Evolutionary conservation across 1,140 invertebrate genomes (phyloP).

Genomic region (Ylistrum balloti): DNA sequence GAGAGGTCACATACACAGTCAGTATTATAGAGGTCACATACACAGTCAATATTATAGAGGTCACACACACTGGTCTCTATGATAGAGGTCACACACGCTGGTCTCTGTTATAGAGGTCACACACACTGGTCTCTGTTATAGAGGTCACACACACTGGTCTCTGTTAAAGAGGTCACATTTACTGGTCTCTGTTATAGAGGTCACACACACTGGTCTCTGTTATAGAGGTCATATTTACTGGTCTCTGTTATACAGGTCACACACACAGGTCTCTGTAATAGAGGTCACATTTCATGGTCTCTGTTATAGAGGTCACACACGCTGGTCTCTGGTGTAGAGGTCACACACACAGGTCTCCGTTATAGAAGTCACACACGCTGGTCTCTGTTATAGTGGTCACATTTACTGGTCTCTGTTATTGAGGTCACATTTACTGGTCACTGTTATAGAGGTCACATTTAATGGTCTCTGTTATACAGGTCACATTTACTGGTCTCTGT

Average conservation of each 20-base stretch:
- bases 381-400: not conserved
- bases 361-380: not conserved
- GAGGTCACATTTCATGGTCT: not conserved
- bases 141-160: no score
- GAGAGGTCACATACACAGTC: no score
- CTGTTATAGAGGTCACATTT: not conserved
- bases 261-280: not conserved
- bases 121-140: no score
- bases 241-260: not conserved
- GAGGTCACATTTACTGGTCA: not conserved
- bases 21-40: no score
- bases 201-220: not conserved
- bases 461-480: not conserved
- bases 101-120: no score
- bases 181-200: not conserved
- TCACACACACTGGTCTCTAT: no score
- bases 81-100: no score
- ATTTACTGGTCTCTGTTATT: not conserved
- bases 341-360: not conserved
- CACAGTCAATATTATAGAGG: no score
- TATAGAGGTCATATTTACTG: not conserved
- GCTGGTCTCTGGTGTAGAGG: not conserved
- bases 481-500: not conserved
- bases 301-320: not conserved
- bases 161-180: not conserved